Percentiles rank a stretch among this genome's conserved stretches.
Conservation (phyloP, 2,888 invertebrate species). For the Leucoptera coffeella region DNA sequence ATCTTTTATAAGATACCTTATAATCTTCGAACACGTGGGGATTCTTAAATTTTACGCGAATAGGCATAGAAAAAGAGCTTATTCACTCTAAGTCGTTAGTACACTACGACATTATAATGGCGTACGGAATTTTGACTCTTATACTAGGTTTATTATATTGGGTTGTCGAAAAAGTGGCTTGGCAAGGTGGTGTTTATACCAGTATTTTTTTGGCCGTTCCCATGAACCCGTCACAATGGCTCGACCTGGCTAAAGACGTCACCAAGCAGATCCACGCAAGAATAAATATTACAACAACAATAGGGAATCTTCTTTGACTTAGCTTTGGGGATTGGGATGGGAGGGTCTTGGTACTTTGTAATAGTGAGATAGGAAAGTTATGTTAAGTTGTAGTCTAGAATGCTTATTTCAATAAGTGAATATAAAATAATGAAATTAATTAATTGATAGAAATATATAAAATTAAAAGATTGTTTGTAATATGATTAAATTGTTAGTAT, state of each 20-base stretch:
- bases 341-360: slow-evolving; percentile 17
- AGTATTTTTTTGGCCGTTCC: slow-evolving; percentile 40
- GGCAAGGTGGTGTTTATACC: neutral
- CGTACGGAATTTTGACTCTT: neutral
- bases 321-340: slow-evolving; percentile 12
- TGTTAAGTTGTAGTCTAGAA: too few relatives aligned
- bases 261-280: slow-evolving; percentile 40
- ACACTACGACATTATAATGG: slow-evolving; percentile 3
- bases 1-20: too few relatives aligned
- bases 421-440: too few relatives aligned
- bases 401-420: too few relatives aligned
- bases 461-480: too few relatives aligned
- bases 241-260: slow-evolving; percentile 41
- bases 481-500: too few relatives aligned
- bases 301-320: slow-evolving; percentile 49
- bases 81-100: slow-evolving; percentile 36
- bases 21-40: slow-evolving; percentile 50
- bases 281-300: slow-evolving; percentile 49
- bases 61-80: slow-evolving; percentile 37
- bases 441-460: too few relatives aligned
- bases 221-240: slow-evolving; percentile 47
- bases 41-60: slow-evolving; percentile 13
- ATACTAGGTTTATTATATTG: neutral
- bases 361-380: too few relatives aligned
- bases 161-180: neutral